Conservation (phyloP, 2,888 invertebrate genomes). For the Diarsia mendica region DNA sequence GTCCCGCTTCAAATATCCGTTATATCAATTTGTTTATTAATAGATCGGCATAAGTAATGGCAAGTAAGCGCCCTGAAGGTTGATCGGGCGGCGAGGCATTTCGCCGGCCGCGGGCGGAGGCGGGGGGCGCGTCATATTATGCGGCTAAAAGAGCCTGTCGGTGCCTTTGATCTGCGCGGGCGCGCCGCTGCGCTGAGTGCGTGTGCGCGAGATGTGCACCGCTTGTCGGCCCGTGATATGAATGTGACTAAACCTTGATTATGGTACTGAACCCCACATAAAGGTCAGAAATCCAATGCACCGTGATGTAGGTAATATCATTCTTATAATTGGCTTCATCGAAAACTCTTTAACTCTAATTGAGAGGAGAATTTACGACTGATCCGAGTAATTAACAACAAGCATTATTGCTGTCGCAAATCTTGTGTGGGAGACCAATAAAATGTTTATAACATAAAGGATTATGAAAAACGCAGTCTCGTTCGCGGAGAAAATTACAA, state of each 20-base stretch:
- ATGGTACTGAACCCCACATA: constrained; percentile 88
- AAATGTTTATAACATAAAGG: constrained; percentile 46
- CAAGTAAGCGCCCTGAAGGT: constrained; percentile 84
- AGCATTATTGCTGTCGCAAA: constrained; percentile 63
- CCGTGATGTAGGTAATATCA: constrained; percentile 75
- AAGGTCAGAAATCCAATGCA: constrained; percentile 85
- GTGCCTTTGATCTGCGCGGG: constrained; percentile 88
- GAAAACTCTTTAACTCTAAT: constrained; percentile 69
- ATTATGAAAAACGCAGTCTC: constrained; percentile 63
- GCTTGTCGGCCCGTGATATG: constrained; percentile 89
- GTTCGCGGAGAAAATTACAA: constrained; percentile 67
- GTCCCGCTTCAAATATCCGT: constrained; percentile 80
- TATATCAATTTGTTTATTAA: constrained; percentile 89
- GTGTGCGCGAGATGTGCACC: constrained; percentile 83
- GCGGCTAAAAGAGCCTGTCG: constrained; percentile 90
- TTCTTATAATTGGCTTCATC: constrained; percentile 75
- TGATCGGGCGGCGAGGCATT: constrained; percentile 78
- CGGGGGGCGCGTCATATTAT: constrained; percentile 89
- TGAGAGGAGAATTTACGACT: constrained; percentile 69
- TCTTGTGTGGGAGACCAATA: constrained; percentile 48
- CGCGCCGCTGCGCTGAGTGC: constrained; percentile 78
- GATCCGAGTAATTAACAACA: constrained; percentile 66
- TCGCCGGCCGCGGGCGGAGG: constrained; percentile 84
- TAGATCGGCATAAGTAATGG: constrained; percentile 90
- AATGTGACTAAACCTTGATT: constrained; percentile 90